Percentiles rank a stretch among this genome's conserved stretches.
Evolutionary conservation across 2,113 vertebrate species (phyloP).

Genomic region (Leptodactylus fuscus): DNA sequence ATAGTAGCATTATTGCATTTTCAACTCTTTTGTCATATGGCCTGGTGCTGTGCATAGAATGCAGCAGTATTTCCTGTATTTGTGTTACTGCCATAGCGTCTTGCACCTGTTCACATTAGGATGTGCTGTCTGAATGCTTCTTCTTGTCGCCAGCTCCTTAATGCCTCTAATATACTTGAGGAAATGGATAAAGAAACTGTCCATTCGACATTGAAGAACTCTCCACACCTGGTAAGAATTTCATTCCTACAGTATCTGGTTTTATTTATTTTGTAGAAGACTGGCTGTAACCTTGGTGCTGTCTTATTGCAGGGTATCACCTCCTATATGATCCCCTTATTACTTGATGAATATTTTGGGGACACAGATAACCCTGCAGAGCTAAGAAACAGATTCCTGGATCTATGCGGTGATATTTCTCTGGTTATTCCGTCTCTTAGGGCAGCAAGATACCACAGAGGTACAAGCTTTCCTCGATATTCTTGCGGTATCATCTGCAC

Average conservation of each 20-base stretch:
- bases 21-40: too few species aligned
- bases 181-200: not conserved
- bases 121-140: too few species aligned
- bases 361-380: slow-evolving; percentile 68
- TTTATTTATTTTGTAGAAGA: not conserved
- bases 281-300: not conserved
- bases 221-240: not conserved
- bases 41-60: too few species aligned
- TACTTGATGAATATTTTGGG: slow-evolving; percentile 75
- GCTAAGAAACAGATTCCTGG: slow-evolving; percentile 70
- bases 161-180: not conserved
- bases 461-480: slow-evolving; percentile 64
- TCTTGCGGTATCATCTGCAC: not conserved
- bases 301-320: not conserved
- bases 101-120: too few species aligned
- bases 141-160: not conserved
- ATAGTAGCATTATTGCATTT: too few species aligned
- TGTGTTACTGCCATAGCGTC: too few species aligned
- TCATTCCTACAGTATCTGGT: not conserved
- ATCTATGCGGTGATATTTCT: slow-evolving; percentile 73
- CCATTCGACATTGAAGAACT: not conserved
- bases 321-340: slow-evolving; percentile 7
- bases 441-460: slow-evolving; percentile 74
- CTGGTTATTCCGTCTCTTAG: slow-evolving; percentile 77
- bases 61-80: too few species aligned